Evolutionary conservation across 2,113 vertebrate genomes (phyloP), one percentile per base, ranked within the genome.

Genomic region (Notechis scutatus): DNA sequence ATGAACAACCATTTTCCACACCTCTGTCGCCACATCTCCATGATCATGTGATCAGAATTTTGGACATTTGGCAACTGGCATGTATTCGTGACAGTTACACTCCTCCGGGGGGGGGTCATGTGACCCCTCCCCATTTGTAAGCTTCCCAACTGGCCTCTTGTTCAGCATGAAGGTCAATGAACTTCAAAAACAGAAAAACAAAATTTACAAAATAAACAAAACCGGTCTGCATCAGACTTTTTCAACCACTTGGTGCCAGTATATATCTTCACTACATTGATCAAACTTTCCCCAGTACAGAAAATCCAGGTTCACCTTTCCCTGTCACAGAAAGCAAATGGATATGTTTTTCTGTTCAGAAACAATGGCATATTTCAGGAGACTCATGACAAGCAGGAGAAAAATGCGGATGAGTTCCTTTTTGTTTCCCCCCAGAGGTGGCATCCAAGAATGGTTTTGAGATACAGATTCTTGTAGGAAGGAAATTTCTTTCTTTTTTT

Each of bases 191-290:
- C 57, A 9, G 92, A 29, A 0, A 52, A 86, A 0, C 24, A 87
- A 64, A 29, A 45, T 20, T 10, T 50, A 45, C 24, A 21, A 85
- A 29, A 87, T 39, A 74, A 52, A 59, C 15, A 61, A 61, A 26
- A 50, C 20, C 0, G 5, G 34, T 39, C 47, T 94, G 90, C 10
- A 94, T n/a, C 64, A 90, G 88, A 90, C 26, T 12, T 54, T 89
- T 56, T 61, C 64, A 39, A 86, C 94, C 94, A 93, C 92, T 94
- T 93, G 94, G 92, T 95, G 92, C 95, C 93, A 96, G 94, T 95
- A 90, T 92, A 26, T 52, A 26, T 56, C 50, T 90, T 94, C 64
- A 4, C n/a, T 1, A 15, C 42, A 14, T 12, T 26, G 45, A 56
- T 23, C 20, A 26, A 39, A 23, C 1, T 3, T 90, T 86, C 39